Percentiles rank a stretch among this genome's conserved stretches.
phyloP scores from a whole-genome alignment of 2,797 vertebrate genomes.

The Chelmon rostratus region DNA sequence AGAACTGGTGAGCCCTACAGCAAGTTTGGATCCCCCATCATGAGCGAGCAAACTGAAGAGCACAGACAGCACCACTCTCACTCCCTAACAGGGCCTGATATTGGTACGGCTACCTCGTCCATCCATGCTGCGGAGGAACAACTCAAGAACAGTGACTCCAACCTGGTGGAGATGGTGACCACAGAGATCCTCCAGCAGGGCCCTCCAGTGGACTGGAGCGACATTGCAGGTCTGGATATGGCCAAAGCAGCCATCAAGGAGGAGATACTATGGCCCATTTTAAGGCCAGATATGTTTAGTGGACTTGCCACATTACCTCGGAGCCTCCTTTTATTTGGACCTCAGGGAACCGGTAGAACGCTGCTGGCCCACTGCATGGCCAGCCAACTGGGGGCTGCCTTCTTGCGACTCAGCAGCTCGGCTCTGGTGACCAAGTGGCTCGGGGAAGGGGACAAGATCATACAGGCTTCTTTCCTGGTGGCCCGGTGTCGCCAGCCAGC shows the following conservation, averaged over 20 bases:
- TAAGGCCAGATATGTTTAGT: slow-evolving; percentile 97
- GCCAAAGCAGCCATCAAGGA: slow-evolving; percentile 98
- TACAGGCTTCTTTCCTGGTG: slow-evolving; percentile 96
- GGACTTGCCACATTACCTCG: slow-evolving; percentile 95
- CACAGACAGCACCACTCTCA: slow-evolving; percentile 94
- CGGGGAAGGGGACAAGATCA: slow-evolving; percentile 96
- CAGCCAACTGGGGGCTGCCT: slow-evolving; percentile 95
- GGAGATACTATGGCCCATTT: slow-evolving; percentile 98
- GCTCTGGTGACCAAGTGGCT: slow-evolving; percentile 97
- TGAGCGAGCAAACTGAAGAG: slow-evolving; percentile 93
- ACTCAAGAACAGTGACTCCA: slow-evolving; percentile 96
- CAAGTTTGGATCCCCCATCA: slow-evolving; percentile 93
- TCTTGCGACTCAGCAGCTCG: slow-evolving; percentile 94
- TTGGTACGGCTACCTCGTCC: slow-evolving; percentile 95
- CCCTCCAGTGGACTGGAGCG: slow-evolving; percentile 97
- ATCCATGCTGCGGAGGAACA: slow-evolving; percentile 96
- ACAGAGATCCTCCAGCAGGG: slow-evolving; percentile 96
- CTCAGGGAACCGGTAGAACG: slow-evolving; percentile 98
- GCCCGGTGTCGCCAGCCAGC: slow-evolving; percentile 97
- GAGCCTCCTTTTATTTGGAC: slow-evolving; percentile 98
- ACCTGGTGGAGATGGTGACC: slow-evolving; percentile 97
- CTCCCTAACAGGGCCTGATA: slow-evolving; percentile 90
- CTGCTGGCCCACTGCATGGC: slow-evolving; percentile 96
- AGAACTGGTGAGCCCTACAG: slow-evolving; percentile 93
- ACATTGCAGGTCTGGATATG: slow-evolving; percentile 97